phyloP scores from a whole-genome alignment of 1,140 invertebrate species.

The Zaprionus vittiger region DNA sequence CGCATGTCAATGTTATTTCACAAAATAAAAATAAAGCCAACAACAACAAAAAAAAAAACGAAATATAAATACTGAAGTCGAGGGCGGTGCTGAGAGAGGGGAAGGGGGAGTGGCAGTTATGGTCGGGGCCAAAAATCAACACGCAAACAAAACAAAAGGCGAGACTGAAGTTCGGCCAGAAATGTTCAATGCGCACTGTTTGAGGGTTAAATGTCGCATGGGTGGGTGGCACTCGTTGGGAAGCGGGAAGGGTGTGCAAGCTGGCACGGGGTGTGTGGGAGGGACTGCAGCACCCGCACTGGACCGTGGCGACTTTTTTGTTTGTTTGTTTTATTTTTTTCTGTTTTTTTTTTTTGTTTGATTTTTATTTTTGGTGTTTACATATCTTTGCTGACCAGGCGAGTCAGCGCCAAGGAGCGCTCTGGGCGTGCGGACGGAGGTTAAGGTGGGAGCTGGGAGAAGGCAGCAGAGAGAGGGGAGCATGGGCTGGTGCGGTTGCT shows the following conservation, averaged over 20 bases:
- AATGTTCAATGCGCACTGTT: constrained; percentile 71
- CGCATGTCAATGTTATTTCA: constrained; percentile 81
- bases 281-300: constrained; percentile 55
- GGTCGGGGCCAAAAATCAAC: constrained; percentile 76
- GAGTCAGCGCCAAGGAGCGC: constrained; percentile 45
- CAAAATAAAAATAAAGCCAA: constrained; percentile 55
- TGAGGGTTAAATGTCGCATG: constrained; percentile 80
- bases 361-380: constrained; percentile 55
- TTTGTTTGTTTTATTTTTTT: constrained; percentile 21
- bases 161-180: constrained; percentile 30
- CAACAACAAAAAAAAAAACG: constrained; percentile 12
- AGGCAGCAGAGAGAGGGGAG: not conserved
- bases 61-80: not conserved
- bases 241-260: constrained; percentile 12
- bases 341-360: constrained; percentile 25
- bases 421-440: constrained; percentile 37
- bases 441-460: not conserved
- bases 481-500: not conserved
- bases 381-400: constrained; percentile 78
- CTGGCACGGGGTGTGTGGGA: constrained; percentile 12
- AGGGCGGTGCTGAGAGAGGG: constrained; percentile 19
- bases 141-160: constrained; percentile 57
- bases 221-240: constrained; percentile 30
- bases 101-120: constrained; percentile 47
- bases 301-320: constrained; percentile 59